These are phyloP conservation scores for Cephus pulcher DNA, from an alignment of 2,888 invertebrate species.

Conservation along the genomic window DNA sequence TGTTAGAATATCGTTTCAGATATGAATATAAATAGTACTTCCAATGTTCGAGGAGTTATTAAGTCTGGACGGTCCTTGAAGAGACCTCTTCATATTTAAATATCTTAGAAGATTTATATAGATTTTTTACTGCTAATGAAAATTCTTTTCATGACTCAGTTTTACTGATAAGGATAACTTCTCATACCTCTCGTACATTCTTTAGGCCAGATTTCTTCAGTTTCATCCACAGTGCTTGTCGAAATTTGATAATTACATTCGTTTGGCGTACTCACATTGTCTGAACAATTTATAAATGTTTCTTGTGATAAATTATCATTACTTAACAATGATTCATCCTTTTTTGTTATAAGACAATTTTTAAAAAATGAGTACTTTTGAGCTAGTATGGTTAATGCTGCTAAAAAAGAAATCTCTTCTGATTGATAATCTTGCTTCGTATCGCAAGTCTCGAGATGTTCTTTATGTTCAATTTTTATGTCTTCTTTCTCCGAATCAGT, in stretches of 20 bases:
- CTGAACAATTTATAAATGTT: not conserved
- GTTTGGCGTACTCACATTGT: not conserved
- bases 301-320: not conserved
- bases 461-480: not conserved
- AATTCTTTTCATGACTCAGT: not conserved
- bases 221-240: not conserved
- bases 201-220: not conserved
- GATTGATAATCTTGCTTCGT: not conserved
- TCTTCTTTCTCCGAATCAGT: not conserved
- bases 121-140: not conserved
- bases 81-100: too few species aligned
- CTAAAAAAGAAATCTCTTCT: not conserved
- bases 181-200: not conserved
- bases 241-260: not conserved
- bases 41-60: too few species aligned
- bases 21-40: too few species aligned
- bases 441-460: too few species aligned
- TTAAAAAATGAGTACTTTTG: not conserved
- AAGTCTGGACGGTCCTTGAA: too few species aligned
- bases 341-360: not conserved
- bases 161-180: not conserved
- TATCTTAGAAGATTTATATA: too few species aligned
- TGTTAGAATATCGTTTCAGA: too few species aligned
- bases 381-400: not conserved
- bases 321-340: not conserved